Evolutionary conservation across 2,797 vertebrate genomes (phyloP).

Genomic region (Leucoraja ocellata): DNA sequence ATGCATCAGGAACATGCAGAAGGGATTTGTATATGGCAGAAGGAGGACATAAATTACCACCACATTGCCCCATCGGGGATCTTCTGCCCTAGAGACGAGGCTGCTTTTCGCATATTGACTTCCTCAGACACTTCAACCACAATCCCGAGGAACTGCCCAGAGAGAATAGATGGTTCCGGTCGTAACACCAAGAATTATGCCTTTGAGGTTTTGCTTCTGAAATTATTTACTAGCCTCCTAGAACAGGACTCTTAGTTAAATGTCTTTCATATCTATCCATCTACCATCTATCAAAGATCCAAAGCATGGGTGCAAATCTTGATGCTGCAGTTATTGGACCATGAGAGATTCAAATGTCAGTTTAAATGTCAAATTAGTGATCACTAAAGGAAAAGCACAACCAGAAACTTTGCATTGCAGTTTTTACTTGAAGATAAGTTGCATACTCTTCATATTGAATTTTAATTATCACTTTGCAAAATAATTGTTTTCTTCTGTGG

Average conservation of each 20-base stretch:
- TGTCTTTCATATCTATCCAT: background rate
- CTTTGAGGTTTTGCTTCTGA: too few species aligned
- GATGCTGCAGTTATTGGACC: background rate
- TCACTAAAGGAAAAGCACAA: background rate
- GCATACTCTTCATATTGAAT: background rate
- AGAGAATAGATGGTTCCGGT: too few species aligned
- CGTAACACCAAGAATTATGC: too few species aligned
- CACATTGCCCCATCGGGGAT: too few species aligned
- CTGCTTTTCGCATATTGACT: too few species aligned
- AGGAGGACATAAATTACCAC: background rate
- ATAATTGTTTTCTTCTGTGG: background rate
- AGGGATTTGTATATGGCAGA: too few species aligned
- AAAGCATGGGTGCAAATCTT: background rate
- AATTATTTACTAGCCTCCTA: background rate
- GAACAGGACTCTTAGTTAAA: background rate
- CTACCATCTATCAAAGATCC: background rate
- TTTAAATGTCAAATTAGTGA: background rate
- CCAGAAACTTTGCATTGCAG: background rate
- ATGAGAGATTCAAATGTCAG: background rate
- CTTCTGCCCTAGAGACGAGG: too few species aligned
- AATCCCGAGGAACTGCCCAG: too few species aligned
- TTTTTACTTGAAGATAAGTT: slow-evolving; percentile 8
- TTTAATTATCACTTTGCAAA: slow-evolving; percentile 22
- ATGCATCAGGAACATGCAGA: too few species aligned
- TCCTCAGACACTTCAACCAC: too few species aligned